Base-by-base conservation (phyloP, 2,113 vertebrate genomes). In the Ciconia maguari region DNA sequence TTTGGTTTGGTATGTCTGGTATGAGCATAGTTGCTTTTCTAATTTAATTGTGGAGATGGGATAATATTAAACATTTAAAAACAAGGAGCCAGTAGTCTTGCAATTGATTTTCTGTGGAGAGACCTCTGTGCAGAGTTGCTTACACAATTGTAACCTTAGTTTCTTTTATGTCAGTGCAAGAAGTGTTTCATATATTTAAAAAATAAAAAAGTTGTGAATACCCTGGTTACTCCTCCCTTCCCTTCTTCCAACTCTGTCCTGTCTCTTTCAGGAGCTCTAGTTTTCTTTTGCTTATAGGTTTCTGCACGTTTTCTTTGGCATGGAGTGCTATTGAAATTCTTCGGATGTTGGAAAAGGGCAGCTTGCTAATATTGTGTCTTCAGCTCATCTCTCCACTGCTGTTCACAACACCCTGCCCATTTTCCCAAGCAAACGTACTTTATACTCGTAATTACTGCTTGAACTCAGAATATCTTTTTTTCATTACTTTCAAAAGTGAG, bases 51-150 rank as follows among this genome's bases (percentile, higher is more conserved):
- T 88, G 91, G 75, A 55, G 82, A 75, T 83, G 66, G 58, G 66
- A 81, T 91, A 74, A 80, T 95, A 95, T 94, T 94, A 97, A 97
- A 96, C 89, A 96, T 94, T 97, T 95, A 95, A 74, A 95, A 80
- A 91, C 54, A 58, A 88, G 95, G 94, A 95, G 95, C 89, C 96
- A 93, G 93, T 65, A 83, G 84, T 96, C 94, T 90, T 64, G 85
- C 82, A 54, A 96, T 94, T 89, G 95, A 95, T 96, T 95, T 96
- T 97, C 74, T 80, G 74, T 64, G 86, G 77, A 90, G 69, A 91
- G 57, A 58, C 57, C 65, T 87, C 55, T 85, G 66, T 87, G 34
- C 65, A 64, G 79, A 86, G 88, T 78, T 81, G 79, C 69, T 94
- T 86, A 29, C 65, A n/a, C 80, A 78, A 38, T 7, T 84, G 64